Evolutionary conservation across 2,888 invertebrate genomes (phyloP), one percentile per base, ranked within the genome.

Genomic region (Diogma glabrata): DNA sequence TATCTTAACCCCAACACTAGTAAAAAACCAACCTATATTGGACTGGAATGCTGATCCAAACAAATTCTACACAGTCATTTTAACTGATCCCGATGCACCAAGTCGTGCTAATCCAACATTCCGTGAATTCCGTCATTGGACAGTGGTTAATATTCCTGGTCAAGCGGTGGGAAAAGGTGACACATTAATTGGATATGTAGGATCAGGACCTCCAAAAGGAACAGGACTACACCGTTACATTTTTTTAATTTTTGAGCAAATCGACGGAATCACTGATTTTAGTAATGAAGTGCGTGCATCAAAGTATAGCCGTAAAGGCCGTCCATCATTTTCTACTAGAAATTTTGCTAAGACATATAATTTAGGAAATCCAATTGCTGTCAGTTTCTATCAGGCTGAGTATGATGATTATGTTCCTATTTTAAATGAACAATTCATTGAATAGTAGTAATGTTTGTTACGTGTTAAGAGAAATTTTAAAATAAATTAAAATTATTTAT

Each of bases 331-430:
- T 63, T 84, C 85, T 4, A 82, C 87, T 47, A 75, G 69, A 46
- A 76, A 78, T 23, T 87, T 94, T 61, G 90, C 89, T 0, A 75
- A 78, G 53, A 91, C 92, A 61, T 84, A 94, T 67, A 77, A 80
- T 3, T 71, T 94, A 12, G 89, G 87, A 1, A 71, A 79, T 47
- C 91, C 92, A 0, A 72, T 92, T 17, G 89, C 89, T 50, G 92
- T 88, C 14, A 94, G 92, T 66, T 84, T 91, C 64, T 94, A 82
- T 65, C 82, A 85, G 64, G 91, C 92, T 0, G 79, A 88, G 64
- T 92, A 77, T 67, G 93, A 94, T 63, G 87, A 87, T 59, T 93
- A 91, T 62, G 92, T 92, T 1, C 92, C 92, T 0, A 77, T 77
- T 53, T 71, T 93, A 5, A 89, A 93, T 70, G 84, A 90, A 64